Evolutionary conservation across 2,888 invertebrate species (phyloP).

Genomic region (Sinopyrophorus schimmeli): DNA sequence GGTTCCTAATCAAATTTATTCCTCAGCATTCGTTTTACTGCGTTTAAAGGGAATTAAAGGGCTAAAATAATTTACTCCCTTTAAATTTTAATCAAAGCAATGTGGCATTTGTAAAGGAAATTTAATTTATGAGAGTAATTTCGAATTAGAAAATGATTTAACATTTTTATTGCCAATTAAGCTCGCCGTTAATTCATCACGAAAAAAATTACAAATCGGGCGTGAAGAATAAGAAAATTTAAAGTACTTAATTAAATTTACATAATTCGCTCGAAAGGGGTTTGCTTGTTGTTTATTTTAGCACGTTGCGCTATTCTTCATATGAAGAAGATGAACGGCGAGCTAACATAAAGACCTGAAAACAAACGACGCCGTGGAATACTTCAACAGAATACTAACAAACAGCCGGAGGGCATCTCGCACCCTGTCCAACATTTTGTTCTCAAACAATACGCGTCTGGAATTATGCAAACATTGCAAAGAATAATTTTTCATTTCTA

Average conservation of each 20-base stretch:
- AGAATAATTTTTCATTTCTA: conserved; percentile 40
- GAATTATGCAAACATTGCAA: conserved; percentile 43
- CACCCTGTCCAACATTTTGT: conserved; percentile 41
- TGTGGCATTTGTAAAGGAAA: conserved; percentile 1
- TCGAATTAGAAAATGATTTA: no score
- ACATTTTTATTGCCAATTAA: no score
- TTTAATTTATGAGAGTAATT: no score
- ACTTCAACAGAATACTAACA: conserved; percentile 42
- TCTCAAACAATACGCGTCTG: conserved; percentile 43
- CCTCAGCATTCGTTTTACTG: conserved; percentile 4
- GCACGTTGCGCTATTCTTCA: conserved; percentile 25
- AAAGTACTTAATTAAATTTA: conserved; percentile 21
- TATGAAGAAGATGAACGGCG: conserved; percentile 24
- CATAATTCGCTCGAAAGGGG: conserved; percentile 16
- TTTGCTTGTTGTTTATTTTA: conserved; percentile 17
- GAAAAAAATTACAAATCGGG: no score
- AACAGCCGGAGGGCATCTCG: conserved; percentile 40
- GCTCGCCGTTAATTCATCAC: no score
- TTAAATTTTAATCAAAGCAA: background rate
- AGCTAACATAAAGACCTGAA: conserved; percentile 27
- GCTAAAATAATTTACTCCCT: conserved; percentile 5
- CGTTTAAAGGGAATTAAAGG: conserved; percentile 3
- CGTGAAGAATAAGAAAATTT: no score
- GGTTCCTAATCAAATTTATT: conserved; percentile 4
- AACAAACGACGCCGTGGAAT: conserved; percentile 30